Conservation (phyloP, 2,888 invertebrate species). For the Drosophila kanekoi region DNA sequence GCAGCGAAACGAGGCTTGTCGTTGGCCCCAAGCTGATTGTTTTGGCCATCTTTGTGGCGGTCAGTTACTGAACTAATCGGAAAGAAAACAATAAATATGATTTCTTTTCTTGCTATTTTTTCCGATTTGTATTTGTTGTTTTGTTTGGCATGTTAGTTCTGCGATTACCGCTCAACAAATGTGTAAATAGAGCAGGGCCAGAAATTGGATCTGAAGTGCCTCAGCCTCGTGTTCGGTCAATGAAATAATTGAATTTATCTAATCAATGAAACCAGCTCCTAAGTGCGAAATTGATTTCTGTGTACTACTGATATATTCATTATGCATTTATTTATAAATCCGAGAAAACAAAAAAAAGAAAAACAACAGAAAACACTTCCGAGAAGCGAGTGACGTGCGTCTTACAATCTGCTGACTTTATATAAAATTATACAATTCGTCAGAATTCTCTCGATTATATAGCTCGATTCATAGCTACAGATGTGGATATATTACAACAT, state of each 20-base stretch:
- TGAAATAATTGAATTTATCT: slow-evolving; percentile 29
- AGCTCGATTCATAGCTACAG: too few relatives aligned
- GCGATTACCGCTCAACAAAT: not conserved
- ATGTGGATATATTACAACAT: too few relatives aligned
- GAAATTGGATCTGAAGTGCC: slow-evolving; percentile 24
- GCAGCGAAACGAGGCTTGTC: not conserved
- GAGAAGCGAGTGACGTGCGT: not conserved
- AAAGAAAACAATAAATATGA: slow-evolving; percentile 7
- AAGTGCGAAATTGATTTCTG: slow-evolving; percentile 12
- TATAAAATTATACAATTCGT: too few relatives aligned
- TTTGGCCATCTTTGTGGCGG: slow-evolving; percentile 22
- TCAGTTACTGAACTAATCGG: slow-evolving; percentile 2
- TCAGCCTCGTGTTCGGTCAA: slow-evolving; percentile 5
- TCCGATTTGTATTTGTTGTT: not conserved
- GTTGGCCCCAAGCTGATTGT: not conserved
- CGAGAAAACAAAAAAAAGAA: too few relatives aligned
- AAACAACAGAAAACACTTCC: not conserved
- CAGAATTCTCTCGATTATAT: too few relatives aligned
- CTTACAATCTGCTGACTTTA: too few relatives aligned
- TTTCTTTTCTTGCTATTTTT: not conserved
- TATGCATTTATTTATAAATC: slow-evolving; percentile 3
- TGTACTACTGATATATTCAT: slow-evolving; percentile 8
- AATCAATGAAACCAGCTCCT: slow-evolving; percentile 24
- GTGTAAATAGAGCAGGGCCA: not conserved
- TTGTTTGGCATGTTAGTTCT: not conserved